A percentile compares a stretch with the other conserved stretches of the same genome.
phyloP scores from a whole-genome alignment of 2,797 vertebrate genomes.

The Nyctalus aviator region DNA sequence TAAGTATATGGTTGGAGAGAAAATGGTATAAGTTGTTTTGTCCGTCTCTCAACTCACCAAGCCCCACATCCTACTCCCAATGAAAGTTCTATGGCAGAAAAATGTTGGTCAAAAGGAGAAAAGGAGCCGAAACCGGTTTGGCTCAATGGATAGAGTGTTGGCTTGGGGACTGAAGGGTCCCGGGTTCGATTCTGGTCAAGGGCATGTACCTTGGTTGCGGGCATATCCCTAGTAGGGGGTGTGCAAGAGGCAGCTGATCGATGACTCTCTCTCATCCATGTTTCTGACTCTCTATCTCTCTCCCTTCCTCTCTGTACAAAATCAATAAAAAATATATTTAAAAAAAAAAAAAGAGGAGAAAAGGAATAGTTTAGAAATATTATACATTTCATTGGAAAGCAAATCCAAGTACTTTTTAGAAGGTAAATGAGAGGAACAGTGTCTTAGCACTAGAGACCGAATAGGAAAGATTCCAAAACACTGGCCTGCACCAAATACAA shows the following conservation, averaged over 20 bases:
- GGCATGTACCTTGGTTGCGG: no score
- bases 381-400: conserved; percentile 3
- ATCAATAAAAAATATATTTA: no score
- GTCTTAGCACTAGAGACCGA: background rate
- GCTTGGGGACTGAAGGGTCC: no score
- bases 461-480: background rate
- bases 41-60: background rate
- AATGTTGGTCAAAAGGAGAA: background rate
- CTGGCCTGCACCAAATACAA: background rate
- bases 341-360: no score
- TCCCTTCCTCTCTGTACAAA: no score
- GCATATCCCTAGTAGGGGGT: no score
- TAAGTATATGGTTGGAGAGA: background rate
- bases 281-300: no score
- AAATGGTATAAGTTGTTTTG: background rate
- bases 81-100: conserved; percentile 39
- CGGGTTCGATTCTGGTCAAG: no score
- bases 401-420: background rate
- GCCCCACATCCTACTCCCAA: background rate
- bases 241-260: no score
- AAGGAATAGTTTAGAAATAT: background rate
- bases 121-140: no score
- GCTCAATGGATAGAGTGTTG: no score
- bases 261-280: no score
- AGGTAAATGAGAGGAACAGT: background rate